phyloP scores from a whole-genome alignment of 1,140 invertebrate species.

The Trichonephila clavata region DNA sequence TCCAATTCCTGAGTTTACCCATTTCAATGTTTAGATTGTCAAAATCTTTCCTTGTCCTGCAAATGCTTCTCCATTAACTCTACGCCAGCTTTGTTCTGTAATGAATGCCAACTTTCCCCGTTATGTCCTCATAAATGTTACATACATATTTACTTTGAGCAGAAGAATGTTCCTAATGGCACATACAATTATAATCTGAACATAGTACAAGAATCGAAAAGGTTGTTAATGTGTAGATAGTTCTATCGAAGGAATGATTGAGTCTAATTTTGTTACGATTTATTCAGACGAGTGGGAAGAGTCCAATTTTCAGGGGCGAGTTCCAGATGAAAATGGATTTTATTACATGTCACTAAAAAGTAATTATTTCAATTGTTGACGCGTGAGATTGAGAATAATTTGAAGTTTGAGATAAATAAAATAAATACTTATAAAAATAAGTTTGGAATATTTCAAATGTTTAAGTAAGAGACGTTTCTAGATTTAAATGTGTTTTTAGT shows the following conservation, averaged over 20 bases:
- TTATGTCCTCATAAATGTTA: neutral
- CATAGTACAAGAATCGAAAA: neutral
- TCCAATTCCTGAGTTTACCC: neutral
- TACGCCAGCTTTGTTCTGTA: neutral
- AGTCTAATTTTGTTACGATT: neutral
- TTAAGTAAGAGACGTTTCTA: too few relatives aligned
- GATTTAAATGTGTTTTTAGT: too few relatives aligned
- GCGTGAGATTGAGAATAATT: too few relatives aligned
- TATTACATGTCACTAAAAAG: too few relatives aligned
- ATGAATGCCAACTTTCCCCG: neutral
- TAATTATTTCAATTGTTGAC: too few relatives aligned
- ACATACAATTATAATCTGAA: neutral
- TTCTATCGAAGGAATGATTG: neutral
- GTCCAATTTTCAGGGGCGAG: neutral
- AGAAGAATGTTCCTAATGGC: conserved; percentile 12
- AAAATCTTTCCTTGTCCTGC: neutral
- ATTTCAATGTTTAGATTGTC: neutral
- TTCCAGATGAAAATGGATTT: neutral
- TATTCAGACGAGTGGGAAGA: neutral
- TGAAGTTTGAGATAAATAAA: too few relatives aligned
- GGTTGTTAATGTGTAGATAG: neutral
- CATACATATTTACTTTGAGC: conserved; percentile 9
- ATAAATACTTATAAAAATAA: too few relatives aligned
- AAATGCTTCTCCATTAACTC: neutral
- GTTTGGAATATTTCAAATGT: too few relatives aligned